phyloP scores from a whole-genome alignment of 2,113 vertebrate genomes.

The Brachypodius melanocephalos region DNA sequence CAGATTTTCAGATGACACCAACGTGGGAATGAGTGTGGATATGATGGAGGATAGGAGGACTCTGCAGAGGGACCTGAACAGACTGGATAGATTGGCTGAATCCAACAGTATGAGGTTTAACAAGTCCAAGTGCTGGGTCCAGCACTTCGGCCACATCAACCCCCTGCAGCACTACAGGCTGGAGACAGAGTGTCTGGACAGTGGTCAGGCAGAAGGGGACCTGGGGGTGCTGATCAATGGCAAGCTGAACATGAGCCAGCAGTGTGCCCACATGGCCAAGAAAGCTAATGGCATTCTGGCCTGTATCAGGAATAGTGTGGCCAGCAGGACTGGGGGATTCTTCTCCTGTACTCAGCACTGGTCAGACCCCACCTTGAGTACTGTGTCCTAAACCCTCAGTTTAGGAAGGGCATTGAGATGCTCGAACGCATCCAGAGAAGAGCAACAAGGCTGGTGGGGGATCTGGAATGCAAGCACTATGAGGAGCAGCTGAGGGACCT shows the following conservation, averaged over 20 bases:
- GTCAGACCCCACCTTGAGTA: too few species aligned
- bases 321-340: too few species aligned
- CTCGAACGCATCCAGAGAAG: neutral
- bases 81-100: neutral
- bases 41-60: neutral
- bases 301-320: too few species aligned
- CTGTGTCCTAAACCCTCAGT: neutral
- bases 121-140: neutral
- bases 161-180: neutral
- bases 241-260: neutral
- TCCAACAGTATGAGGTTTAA: neutral
- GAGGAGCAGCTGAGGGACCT: neutral
- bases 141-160: neutral
- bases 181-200: neutral
- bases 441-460: neutral
- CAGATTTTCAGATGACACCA: neutral
- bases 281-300: too few species aligned
- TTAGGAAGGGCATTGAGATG: neutral
- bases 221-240: neutral
- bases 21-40: neutral
- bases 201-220: neutral
- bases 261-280: neutral
- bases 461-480: neutral
- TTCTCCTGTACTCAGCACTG: too few species aligned
- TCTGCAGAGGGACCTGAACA: neutral